Percentiles rank a stretch among this genome's conserved stretches.
Evolutionary conservation across 2,797 vertebrate genomes (phyloP).

Genomic region (Thaleichthys pacificus): DNA sequence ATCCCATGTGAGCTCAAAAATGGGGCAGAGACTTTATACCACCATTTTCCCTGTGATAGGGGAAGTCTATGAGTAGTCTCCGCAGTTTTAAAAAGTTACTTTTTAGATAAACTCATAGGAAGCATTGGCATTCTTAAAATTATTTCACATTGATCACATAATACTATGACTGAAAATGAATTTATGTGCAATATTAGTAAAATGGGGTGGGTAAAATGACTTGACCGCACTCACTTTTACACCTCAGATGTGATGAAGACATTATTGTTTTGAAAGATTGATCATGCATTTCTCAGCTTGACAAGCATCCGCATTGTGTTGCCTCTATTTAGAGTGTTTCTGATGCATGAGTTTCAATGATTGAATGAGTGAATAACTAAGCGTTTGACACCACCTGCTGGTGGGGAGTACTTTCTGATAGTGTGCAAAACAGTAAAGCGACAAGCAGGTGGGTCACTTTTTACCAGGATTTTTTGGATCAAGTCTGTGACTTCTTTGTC

Average conservation of each 20-base stretch:
- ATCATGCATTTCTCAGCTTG: background rate
- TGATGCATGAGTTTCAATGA: background rate
- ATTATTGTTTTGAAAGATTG: background rate
- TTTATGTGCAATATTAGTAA: background rate
- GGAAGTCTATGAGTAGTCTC: too few species aligned
- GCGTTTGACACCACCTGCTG: conserved; percentile 57
- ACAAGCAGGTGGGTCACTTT: background rate
- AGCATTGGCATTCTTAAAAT: background rate
- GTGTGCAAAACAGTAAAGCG: background rate
- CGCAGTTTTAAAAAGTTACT: too few species aligned
- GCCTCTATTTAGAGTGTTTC: background rate
- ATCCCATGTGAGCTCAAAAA: conserved; percentile 23
- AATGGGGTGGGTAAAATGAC: too few species aligned
- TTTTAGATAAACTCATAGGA: background rate
- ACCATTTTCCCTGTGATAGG: background rate
- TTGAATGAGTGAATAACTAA: conserved; percentile 12
- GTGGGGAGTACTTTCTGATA: conserved; percentile 8
- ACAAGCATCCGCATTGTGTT: background rate
- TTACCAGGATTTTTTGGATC: too few species aligned
- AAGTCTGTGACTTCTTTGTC: too few species aligned
- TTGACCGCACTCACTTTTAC: too few species aligned
- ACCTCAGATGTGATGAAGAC: background rate
- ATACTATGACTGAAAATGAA: background rate
- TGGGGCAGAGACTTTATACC: conserved; percentile 23
- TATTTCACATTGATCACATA: background rate